A percentile compares a stretch with the other conserved stretches of the same genome.
Evolutionary conservation across 2,113 vertebrate genomes (phyloP).

Genomic region (Sula dactylatra): DNA sequence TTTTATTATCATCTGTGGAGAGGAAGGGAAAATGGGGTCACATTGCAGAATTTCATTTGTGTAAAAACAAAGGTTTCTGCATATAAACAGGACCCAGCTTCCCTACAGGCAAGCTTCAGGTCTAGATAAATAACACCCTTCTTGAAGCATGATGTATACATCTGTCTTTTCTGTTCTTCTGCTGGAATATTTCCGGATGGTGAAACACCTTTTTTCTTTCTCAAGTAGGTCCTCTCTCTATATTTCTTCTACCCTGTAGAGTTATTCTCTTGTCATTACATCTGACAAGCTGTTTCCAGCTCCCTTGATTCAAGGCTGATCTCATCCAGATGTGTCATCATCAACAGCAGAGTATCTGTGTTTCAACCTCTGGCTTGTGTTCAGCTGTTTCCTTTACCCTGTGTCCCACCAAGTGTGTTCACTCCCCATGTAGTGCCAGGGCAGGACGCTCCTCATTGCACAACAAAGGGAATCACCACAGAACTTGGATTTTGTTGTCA

Average conservation of each 20-base stretch:
- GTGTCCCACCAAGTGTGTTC: neutral
- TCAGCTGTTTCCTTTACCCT: neutral
- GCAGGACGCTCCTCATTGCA: neutral
- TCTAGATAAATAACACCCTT: neutral
- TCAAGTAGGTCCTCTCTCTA: neutral
- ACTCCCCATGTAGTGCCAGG: neutral
- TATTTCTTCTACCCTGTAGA: neutral
- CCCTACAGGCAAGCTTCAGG: neutral
- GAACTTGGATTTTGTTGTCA: neutral
- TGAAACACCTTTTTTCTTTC: neutral
- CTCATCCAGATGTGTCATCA: neutral
- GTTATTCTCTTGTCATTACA: neutral
- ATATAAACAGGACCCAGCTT: neutral
- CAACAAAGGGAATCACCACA: neutral
- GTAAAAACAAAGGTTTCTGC: neutral
- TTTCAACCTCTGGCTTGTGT: accelerated
- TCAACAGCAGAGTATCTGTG: neutral
- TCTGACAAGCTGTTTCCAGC: neutral
- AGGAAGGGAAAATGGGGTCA: neutral
- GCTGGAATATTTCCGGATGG: neutral
- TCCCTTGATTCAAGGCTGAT: neutral
- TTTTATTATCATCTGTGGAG: neutral
- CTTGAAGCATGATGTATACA: neutral
- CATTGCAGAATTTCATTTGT: neutral
- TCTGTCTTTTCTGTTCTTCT: neutral